Evolutionary conservation across 2,888 invertebrate species (phyloP).

Genomic region (Baccha elongata): DNA sequence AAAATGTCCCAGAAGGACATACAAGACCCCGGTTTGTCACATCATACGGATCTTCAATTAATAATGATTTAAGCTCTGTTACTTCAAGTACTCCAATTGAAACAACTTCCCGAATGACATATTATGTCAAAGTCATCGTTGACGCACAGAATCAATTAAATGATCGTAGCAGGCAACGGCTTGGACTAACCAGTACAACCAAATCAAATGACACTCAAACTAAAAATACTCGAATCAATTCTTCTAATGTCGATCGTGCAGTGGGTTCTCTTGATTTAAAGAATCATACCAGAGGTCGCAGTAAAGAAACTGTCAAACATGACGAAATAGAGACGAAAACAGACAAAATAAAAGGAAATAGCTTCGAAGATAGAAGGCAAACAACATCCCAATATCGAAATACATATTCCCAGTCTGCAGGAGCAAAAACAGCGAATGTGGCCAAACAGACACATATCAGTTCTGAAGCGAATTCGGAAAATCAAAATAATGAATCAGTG

Average conservation of each 20-base stretch:
- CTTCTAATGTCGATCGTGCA: neutral
- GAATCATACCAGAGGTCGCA: neutral
- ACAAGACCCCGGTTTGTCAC: neutral
- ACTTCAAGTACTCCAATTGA: neutral
- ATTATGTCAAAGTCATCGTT: constrained; percentile 16
- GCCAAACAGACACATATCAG: neutral
- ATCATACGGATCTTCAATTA: neutral
- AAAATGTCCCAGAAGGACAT: neutral
- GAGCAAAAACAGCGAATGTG: neutral
- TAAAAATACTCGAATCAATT: neutral
- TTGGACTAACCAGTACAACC: neutral
- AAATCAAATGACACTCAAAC: neutral
- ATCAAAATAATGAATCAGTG: neutral
- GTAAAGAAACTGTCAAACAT: neutral
- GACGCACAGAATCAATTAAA: neutral
- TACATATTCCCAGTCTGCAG: neutral
- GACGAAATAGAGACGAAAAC: neutral
- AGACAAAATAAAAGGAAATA: neutral
- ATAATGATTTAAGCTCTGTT: neutral
- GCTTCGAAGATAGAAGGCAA: neutral
- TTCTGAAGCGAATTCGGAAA: neutral
- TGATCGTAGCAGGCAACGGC: neutral
- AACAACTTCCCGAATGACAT: neutral
- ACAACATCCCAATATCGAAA: too few species aligned
- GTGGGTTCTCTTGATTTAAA: neutral